Base-by-base conservation (phyloP, 2,797 vertebrate species). In the Malurus leucopterus region DNA sequence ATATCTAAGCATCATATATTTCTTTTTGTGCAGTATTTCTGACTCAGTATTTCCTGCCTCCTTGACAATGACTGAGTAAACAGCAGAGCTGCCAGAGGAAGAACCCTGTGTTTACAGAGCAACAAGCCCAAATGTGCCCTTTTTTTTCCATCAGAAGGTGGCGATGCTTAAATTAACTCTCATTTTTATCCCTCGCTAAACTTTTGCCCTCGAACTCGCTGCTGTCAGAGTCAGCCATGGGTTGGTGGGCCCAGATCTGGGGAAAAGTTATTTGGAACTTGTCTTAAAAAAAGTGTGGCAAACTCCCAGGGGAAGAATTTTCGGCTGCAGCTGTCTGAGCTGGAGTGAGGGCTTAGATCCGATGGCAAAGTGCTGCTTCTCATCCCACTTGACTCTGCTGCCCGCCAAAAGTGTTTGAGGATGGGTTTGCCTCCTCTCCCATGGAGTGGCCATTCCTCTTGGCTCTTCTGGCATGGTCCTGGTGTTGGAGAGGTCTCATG, bases 1-100 rank as follows among this genome's bases (percentile, higher is more conserved):
- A 47, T 79, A 68, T 43, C 91, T 70, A 61, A 74, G 54, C 68
- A 16, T 86, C 91, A 20, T 86, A 38, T 93, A 62, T 90, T 83
- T 74, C 65, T 91, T 91, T 85, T 84, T 91, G 63, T 53, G 19
- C 51, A 27, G 84, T 88, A 84, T 95, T 96, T 95, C 93, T 96
- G 94, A 96, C 93, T 94, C 91, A 93, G 80, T 95, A 88, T 90
- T 93, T 93, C 94, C 96, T 96, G 84, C 95, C 88, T 94, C 93
- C 92, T 78, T 88, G 92, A 88, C 61, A 40, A 81, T 89, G 69
- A 65, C 84, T 67, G 51, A 77, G 82, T 95, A 93, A 96, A 95
- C 91, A 94, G 70, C 86, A 40, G 30, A 13, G 86, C 53, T 85
- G 70, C 87, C 80, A 59, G 74, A 86, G 86, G 76, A 90, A 73